Evolutionary conservation across 2,113 vertebrate species (phyloP), one percentile per base, ranked within the genome.

Genomic region (Potamarius usumacintae): DNA sequence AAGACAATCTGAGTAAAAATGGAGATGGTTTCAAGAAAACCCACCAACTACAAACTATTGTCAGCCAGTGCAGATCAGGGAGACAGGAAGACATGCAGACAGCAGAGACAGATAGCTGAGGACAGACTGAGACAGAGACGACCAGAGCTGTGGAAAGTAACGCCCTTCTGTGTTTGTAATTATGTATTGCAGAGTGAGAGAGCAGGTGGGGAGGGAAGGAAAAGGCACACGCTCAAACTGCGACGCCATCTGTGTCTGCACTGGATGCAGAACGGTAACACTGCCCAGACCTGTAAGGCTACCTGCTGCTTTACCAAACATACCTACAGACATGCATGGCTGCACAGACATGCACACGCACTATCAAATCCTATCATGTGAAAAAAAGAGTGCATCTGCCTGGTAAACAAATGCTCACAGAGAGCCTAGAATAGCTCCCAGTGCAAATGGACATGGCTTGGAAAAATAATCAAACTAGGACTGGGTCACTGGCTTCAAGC

Each of bases 81-180:
- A 82, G 65, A 53, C 14, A 15, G 60, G 77, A 30, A 89, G 69
- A 88, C 67, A 58, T 57, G 52, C 18, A 7, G 18, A 50, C 42
- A 65, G 34, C 63, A 27, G 89, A 84, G 83, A 85, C 50, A 1
- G 88, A 90, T 60, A 58, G 87, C 74, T 53, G 87, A 80, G 63
- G 81, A 87, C 82, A 72, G 62, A 25, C 82, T 79, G 86, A 86
- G 34, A 42, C 34, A 42, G 74, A 86, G 87, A 82, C 86, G 65
- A 80, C 65, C 48, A 71, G 84, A 80, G 65, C 81, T 42, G 42
- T 34, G 77, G 67, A 84, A 85, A 83, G 89, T 81, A 88, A 90
- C 89, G 83, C 89, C 89, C 89, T 80, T 91, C 91, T 92, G 89
- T 88, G 90, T 90, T 91, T 92, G 89, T 92, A 92, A 92, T 92